Base-by-base conservation (phyloP, 1,140 invertebrate genomes). In the Panonychus citri region DNA sequence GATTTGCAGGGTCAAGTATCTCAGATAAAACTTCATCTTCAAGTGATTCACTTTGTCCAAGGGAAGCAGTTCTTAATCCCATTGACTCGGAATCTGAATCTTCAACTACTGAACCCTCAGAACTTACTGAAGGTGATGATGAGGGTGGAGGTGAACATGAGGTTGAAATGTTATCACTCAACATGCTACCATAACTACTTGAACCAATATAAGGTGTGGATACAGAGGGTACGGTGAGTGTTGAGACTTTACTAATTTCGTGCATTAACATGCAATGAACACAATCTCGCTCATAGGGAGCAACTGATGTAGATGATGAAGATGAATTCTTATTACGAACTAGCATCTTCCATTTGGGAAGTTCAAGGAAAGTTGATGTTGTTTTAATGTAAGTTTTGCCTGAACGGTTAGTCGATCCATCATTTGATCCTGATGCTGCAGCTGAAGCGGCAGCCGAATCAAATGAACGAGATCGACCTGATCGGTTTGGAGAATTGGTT, bases 221-320 rank as follows among this genome's bases (percentile, higher is more conserved):
- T 7, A 7, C 12, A 12, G 30, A 5, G 30, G 5, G 5, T 34
- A 12, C 5, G 5, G 12, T 34, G 30, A 12, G 30, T 34, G 30
- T 5, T 34, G 30, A 34, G 5, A 34, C 30, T 34, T 5, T 12
- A 34, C 5, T 12, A 5, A 5, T 34, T 34, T 34, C 12, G 30
- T 1, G 5, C 26, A 65, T 25, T 27, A 63, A 59, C 1, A 51
- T 43, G 55, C 65, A 66, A 49, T 66, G 65, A 37, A 64, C 54
- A 54, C 65, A 66, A 77, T 54, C 81, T 68, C 64, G 75, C 72
- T 51, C 57, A 54, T 28, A 54, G 15, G 5, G 28, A 27, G 13
- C 30, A 24, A 19, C 21, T 17, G 21, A 17, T 30, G 58, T 58
- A 13, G 49, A 40, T 2, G 57, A 21, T 12, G 61, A 59, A 15